Percentiles rank a stretch among this genome's conserved stretches.
These are phyloP conservation scores for Dexiosoma caninum DNA, from an alignment of 2,888 invertebrate species.

Conservation along the genomic window DNA sequence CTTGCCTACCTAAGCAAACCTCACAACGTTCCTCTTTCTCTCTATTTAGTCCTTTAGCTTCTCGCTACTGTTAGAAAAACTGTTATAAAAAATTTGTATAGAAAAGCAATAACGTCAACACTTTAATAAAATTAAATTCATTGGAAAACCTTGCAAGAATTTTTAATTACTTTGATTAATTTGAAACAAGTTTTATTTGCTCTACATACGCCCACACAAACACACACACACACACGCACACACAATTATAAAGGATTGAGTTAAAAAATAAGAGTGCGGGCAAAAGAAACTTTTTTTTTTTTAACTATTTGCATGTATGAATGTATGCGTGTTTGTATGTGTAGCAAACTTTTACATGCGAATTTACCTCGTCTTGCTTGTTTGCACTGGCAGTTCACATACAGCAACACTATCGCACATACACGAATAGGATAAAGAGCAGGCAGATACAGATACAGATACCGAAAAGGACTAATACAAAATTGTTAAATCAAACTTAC, in stretches of 20 bases:
- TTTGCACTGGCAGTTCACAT: not conserved
- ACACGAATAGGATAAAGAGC: no score
- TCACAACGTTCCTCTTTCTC: no score
- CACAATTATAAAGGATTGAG: not conserved
- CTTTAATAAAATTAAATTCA: constrained; percentile 68
- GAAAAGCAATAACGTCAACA: constrained; percentile 23
- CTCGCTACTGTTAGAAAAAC: no score
- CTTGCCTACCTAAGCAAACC: no score
- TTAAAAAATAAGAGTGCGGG: not conserved
- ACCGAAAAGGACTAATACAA: not conserved
- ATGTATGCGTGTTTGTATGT: not conserved
- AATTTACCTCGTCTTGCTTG: no score
- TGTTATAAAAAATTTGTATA: no score
- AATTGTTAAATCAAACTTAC: not conserved
- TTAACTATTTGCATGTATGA: no score
- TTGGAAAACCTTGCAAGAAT: constrained; percentile 69
- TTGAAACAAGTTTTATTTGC: constrained; percentile 63
- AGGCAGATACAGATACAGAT: no score
- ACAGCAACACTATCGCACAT: no score
- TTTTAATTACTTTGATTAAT: constrained; percentile 72
- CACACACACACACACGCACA: no score
- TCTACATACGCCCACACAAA: no score
- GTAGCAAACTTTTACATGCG: not conserved
- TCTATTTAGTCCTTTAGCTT: no score
- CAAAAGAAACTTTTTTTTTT: constrained; percentile 10